Evolutionary conservation across 2,888 invertebrate species (phyloP), one percentile per base, ranked within the genome.

Genomic region (Emmelina monodactyla): DNA sequence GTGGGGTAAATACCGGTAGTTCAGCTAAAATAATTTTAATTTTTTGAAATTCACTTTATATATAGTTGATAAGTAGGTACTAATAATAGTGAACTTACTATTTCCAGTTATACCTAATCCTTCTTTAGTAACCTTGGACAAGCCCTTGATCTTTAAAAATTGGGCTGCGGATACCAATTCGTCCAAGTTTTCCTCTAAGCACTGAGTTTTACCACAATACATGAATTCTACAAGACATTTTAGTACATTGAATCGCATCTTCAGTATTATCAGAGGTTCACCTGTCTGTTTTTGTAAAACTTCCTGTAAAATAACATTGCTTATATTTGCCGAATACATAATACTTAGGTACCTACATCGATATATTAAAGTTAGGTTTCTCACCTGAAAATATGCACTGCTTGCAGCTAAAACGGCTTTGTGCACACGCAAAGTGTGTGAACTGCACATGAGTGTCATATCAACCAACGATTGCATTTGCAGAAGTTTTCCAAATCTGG

Each of bases 211-310:
- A 2, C 89, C 89, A 51, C 87, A 88, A 54, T 89, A 89, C 85
- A 89, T 89, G 50, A 88, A 89, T 59, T 89, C 89, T 19, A 89
- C 84, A 40, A 89, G 75, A 32, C 86, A 85, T 63, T 88, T 88
- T 39, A 89, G 66, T 16, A 88, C 86, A 48, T 83, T 81, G 62
- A 88, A 88, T 55, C 87, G 83, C 79, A 88, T 83, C 54, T 89
- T 88, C 46, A 85, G 79, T 41, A 89, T 82, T 29, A 85, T 72
- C 28, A 85, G 62, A 30, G 84, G 83, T 47, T 85, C 84, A 7
- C 83, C 82, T 10, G 67, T 58, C 46, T 82, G 76, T 50, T 84
- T 83, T 59, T 84, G 83, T 31, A 85, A 58, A 42, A 83, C 82
- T 48, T 85, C 84, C 85, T 85, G 50, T 40, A 50, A 46, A 47